phyloP scores from a whole-genome alignment of 2,888 invertebrate species.

The Odontothrips loti region DNA sequence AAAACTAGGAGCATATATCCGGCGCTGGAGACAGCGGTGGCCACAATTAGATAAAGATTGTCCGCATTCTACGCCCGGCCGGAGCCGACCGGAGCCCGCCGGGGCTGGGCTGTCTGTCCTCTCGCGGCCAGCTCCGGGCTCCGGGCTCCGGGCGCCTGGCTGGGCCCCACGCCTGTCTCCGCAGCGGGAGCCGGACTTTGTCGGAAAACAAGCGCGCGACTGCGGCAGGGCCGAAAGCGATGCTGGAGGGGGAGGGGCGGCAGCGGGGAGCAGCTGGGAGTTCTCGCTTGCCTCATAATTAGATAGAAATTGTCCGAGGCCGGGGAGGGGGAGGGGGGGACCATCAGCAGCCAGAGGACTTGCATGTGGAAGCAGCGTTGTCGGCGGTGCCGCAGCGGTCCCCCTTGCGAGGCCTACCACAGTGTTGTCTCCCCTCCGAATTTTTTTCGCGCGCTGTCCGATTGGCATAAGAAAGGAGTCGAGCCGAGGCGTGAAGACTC shows the following conservation, averaged over 20 bases:
- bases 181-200: neutral
- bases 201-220: neutral
- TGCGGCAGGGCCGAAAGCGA: neutral
- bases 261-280: constrained; percentile 3
- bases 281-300: constrained; percentile 15
- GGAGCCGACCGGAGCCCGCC: no score
- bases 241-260: neutral
- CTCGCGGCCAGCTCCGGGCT: no score
- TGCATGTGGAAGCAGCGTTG: neutral
- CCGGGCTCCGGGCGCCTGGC: no score
- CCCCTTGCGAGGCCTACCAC: no score
- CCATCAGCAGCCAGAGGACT: no score
- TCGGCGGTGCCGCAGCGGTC: neutral
- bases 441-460: neutral
- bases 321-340: neutral
- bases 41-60: constrained; percentile 25
- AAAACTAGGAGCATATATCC: neutral
- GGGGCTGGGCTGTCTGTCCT: neutral
- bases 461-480: neutral
- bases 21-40: neutral
- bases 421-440: no score
- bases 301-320: constrained; percentile 2
- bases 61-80: neutral
- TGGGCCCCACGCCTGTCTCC: no score
- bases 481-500: neutral